These are phyloP conservation scores for Cherax destructor DNA, from an alignment of 1,140 invertebrate genomes.

Conservation along the genomic window DNA sequence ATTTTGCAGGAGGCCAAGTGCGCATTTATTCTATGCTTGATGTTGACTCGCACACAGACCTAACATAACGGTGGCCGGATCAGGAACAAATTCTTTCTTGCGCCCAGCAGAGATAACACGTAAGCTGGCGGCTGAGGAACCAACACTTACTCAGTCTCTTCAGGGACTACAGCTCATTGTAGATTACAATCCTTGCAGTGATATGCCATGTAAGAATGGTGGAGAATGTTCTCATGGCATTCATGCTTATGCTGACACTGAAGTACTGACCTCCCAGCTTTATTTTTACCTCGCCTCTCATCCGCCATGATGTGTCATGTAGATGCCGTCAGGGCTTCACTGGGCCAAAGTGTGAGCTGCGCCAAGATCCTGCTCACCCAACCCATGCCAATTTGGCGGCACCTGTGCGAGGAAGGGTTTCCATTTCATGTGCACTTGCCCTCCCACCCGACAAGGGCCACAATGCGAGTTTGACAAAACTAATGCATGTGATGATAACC, in stretches of 20 bases:
- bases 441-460: conserved; percentile 85
- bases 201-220: conserved; percentile 74
- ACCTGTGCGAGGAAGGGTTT: conserved; percentile 88
- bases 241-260: conserved; percentile 81
- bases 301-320: conserved; percentile 86
- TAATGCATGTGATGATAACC: conserved; percentile 87
- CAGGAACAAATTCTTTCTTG: conserved; percentile 77
- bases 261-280: conserved; percentile 83
- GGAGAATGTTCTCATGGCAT: conserved; percentile 83
- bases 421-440: conserved; percentile 89
- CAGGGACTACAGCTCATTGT: conserved; percentile 74
- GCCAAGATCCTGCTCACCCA: conserved; percentile 92
- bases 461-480: conserved; percentile 89
- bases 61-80: conserved; percentile 82
- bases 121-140: conserved; percentile 80
- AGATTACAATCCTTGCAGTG: conserved; percentile 74
- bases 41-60: conserved; percentile 79
- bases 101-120: conserved; percentile 81
- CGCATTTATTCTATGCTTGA: conserved; percentile 81
- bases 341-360: conserved; percentile 85
- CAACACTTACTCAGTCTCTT: conserved; percentile 81
- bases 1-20: conserved; percentile 74
- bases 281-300: conserved; percentile 87
- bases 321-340: conserved; percentile 87
- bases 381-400: conserved; percentile 88